Conservation (phyloP, 1,140 invertebrate genomes). For the Danaus melanippus region DNA sequence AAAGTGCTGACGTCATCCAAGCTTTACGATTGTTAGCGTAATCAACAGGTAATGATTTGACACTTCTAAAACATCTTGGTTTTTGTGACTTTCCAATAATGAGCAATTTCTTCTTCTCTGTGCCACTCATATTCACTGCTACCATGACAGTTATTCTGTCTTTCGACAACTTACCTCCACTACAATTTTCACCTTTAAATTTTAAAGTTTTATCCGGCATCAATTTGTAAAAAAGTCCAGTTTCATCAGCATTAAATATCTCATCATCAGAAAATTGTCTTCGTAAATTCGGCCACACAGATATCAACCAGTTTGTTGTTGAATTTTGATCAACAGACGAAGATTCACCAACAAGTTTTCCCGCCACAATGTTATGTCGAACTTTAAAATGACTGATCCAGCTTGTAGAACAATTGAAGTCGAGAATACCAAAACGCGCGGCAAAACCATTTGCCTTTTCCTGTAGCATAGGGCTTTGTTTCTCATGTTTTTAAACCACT, state of each 20-base stretch:
- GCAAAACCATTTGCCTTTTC: constrained; percentile 16
- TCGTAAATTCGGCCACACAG: constrained; percentile 6
- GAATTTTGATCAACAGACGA: constrained; percentile 3
- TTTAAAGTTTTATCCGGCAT: constrained; percentile 16
- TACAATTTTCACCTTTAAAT: constrained; percentile 18
- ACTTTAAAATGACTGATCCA: constrained; percentile 19
- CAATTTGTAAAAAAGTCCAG: constrained; percentile 17
- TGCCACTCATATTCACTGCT: constrained; percentile 13
- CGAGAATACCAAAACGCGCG: constrained; percentile 1
- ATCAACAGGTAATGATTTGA: constrained; percentile 22
- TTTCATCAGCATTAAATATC: constrained; percentile 15
- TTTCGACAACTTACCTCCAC: not conserved
- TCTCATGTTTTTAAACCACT: constrained; percentile 13
- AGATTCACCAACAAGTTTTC: constrained; percentile 8
- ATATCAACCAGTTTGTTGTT: not conserved
- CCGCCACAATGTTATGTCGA: constrained; percentile 20
- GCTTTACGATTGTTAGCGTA: constrained; percentile 24
- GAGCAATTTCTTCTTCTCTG: constrained; percentile 14
- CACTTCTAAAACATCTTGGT: constrained; percentile 13
- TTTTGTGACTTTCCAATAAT: constrained; percentile 23
- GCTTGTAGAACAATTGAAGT: constrained; percentile 13
- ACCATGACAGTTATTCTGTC: constrained; percentile 9
- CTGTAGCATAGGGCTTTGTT: constrained; percentile 9
- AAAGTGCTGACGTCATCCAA: constrained; percentile 26
- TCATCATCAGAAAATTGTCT: constrained; percentile 5